These are phyloP conservation scores for Columba guinea DNA, from an alignment of 2,797 vertebrate species.

Conservation along the genomic window DNA sequence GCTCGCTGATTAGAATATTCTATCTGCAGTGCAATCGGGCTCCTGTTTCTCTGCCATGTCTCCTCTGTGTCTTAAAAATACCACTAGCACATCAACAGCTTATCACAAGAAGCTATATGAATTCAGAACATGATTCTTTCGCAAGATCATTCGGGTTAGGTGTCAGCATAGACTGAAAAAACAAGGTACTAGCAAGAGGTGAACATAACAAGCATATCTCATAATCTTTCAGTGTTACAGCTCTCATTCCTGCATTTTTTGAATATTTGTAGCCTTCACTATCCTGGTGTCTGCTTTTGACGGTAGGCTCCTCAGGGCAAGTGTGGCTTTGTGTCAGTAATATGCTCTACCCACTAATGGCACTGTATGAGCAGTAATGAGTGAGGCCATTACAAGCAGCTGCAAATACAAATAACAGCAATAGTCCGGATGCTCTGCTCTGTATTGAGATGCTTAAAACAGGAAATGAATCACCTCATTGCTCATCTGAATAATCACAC, in stretches of 20 bases:
- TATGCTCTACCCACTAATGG: not conserved
- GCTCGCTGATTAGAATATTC: conserved; percentile 43
- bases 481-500: not conserved
- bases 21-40: not conserved
- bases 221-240: conserved; percentile 3
- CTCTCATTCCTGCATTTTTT: not conserved
- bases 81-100: conserved; percentile 41
- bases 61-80: conserved; percentile 54
- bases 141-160: conserved; percentile 27
- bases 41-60: conserved; percentile 11
- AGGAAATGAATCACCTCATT: not conserved
- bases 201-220: conserved; percentile 52
- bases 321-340: not conserved
- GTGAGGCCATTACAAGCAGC: not conserved
- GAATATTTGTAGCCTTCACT: conserved; percentile 24
- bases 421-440: not conserved
- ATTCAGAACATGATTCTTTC: conserved; percentile 56
- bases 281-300: not conserved
- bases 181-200: conserved; percentile 28
- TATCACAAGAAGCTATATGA: conserved; percentile 42
- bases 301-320: conserved; percentile 26
- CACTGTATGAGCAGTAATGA: not conserved
- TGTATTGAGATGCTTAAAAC: not conserved
- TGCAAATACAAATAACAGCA: not conserved
- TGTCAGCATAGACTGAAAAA: conserved; percentile 43